Conservation (phyloP, 2,888 invertebrate species). For the Hybos culiciformis region DNA sequence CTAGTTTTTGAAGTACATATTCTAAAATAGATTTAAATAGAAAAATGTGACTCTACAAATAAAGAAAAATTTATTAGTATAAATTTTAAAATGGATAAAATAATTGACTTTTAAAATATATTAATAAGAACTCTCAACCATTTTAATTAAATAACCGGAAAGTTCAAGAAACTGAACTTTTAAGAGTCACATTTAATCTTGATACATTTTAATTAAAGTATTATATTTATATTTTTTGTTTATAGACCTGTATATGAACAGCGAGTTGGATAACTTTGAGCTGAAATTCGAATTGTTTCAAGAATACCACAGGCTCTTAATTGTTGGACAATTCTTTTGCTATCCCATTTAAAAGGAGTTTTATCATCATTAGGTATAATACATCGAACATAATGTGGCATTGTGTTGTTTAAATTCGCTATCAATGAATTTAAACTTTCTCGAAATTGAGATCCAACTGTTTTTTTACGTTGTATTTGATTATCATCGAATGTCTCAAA, state of each 20-base stretch:
- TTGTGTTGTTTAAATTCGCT: slow-evolving; percentile 84
- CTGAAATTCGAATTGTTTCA: slow-evolving; percentile 94
- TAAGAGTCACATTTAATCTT: no score
- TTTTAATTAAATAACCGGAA: no score
- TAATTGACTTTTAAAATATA: no score
- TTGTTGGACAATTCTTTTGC: slow-evolving; percentile 76
- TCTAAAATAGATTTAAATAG: no score
- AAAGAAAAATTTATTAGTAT: no score
- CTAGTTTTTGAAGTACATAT: no score
- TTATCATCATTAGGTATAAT: slow-evolving; percentile 93
- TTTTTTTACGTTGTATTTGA: slow-evolving; percentile 45
- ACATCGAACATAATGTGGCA: slow-evolving; percentile 96
- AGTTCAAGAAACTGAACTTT: no score
- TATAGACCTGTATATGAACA: slow-evolving; percentile 62
- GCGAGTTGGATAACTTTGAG: slow-evolving; percentile 89
- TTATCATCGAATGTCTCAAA: background rate
- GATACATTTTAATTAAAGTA: no score
- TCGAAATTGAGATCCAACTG: slow-evolving; percentile 81
- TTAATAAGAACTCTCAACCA: no score
- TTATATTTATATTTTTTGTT: no score
- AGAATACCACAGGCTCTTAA: slow-evolving; percentile 93
- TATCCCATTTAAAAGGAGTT: slow-evolving; percentile 72
- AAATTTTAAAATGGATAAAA: no score
- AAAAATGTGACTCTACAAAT: no score
- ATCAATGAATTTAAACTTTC: slow-evolving; percentile 84